Conservation (phyloP, 2,797 vertebrate species). For the Pseudotriccus pelzelni region DNA sequence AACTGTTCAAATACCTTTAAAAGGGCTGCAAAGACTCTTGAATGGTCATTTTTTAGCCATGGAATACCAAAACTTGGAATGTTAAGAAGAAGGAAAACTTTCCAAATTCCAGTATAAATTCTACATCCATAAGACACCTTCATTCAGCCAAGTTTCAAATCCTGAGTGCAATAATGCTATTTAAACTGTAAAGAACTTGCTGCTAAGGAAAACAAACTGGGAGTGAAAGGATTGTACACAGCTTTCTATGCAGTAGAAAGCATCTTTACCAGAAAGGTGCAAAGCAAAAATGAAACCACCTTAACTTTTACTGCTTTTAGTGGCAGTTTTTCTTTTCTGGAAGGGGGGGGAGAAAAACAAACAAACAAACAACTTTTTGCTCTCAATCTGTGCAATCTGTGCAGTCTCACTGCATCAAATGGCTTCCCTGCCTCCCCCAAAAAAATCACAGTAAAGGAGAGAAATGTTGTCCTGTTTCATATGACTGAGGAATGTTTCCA, state of each 20-base stretch:
- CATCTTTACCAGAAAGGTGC: neutral
- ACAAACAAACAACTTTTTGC: fast-evolving
- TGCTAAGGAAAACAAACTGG: neutral
- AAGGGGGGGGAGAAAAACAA: neutral
- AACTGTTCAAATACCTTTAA: neutral
- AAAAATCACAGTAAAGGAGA: neutral
- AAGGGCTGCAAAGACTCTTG: neutral
- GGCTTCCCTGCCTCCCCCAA: neutral
- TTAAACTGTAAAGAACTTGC: neutral
- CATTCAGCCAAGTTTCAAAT: neutral
- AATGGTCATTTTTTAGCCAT: neutral
- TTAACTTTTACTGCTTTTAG: neutral
- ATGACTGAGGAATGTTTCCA: neutral
- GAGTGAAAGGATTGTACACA: neutral
- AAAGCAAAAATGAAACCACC: neutral
- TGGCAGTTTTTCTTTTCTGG: neutral
- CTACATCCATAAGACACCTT: neutral
- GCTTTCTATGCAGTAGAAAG: neutral
- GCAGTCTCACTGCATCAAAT: neutral
- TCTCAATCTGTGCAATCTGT: neutral
- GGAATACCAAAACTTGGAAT: neutral
- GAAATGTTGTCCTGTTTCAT: fast-evolving
- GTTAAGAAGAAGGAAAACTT: neutral
- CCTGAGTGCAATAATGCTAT: neutral
- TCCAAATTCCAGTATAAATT: neutral